These are phyloP conservation scores for Canis aureus DNA, from an alignment of 2,113 vertebrate genomes.

Conservation along the genomic window DNA sequence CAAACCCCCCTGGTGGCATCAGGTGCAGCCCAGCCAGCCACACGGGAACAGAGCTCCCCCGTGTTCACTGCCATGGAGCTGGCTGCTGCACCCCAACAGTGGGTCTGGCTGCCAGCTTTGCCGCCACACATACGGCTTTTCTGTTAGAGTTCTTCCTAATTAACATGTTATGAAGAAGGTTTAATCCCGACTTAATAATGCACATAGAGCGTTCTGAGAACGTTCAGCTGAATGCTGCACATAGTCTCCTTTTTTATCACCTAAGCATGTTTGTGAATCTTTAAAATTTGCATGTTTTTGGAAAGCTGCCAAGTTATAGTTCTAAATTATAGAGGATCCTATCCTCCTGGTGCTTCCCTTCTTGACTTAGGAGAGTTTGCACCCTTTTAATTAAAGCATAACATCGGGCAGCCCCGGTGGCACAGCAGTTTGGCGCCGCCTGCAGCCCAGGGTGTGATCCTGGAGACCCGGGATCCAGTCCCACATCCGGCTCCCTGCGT, in stretches of 20 bases:
- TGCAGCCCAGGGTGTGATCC: too few relatives aligned
- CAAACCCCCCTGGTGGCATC: not conserved
- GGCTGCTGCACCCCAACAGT: too few relatives aligned
- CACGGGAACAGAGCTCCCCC: accelerated
- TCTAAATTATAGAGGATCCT: not conserved
- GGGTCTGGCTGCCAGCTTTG: not conserved
- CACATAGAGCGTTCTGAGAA: not conserved
- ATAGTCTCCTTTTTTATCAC: not conserved
- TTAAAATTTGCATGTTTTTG: not conserved
- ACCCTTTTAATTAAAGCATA: not conserved
- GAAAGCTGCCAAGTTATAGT: not conserved
- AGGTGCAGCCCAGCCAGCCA: not conserved
- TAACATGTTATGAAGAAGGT: not conserved
- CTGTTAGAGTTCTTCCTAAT: too few relatives aligned
- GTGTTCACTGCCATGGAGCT: not conserved
- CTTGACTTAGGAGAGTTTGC: not conserved
- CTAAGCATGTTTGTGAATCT: not conserved
- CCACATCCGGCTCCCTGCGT: too few relatives aligned
- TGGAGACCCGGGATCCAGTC: too few relatives aligned
- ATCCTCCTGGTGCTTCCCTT: not conserved
- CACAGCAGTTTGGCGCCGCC: too few relatives aligned
- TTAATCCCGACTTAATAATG: accelerated
- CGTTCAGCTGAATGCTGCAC: accelerated
- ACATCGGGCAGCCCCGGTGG: too few relatives aligned
- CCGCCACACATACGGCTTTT: not conserved